A percentile compares a stretch with the other conserved stretches of the same genome.
phyloP scores from a whole-genome alignment of 1,140 invertebrate species.

The Cherax quadricarinatus region DNA sequence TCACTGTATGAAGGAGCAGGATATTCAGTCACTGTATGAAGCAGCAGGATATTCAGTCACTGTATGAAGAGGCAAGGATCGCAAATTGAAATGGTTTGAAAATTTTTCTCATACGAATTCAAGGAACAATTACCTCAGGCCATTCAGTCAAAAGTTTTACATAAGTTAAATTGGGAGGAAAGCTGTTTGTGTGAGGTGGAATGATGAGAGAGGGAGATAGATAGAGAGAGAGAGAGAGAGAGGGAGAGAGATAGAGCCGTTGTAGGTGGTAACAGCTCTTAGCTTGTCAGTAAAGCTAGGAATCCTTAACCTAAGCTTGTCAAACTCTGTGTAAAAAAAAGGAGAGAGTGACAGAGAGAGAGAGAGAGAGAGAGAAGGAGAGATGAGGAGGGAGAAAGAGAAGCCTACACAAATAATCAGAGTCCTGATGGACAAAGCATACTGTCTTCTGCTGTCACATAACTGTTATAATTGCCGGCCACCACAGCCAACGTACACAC shows the following conservation, averaged over 20 bases:
- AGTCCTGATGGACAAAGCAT: not conserved
- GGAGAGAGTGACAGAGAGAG: not conserved
- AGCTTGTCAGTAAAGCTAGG: too few species aligned
- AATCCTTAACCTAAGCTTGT: too few species aligned
- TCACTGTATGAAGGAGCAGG: too few species aligned
- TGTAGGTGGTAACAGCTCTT: too few species aligned
- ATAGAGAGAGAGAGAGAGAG: not conserved
- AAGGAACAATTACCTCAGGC: too few species aligned
- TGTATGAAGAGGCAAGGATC: not conserved
- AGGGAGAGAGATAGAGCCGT: not conserved
- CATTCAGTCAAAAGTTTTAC: too few species aligned
- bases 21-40: too few species aligned
- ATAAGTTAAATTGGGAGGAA: too few species aligned
- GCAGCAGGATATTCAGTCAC: too few species aligned
- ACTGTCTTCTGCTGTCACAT: not conserved
- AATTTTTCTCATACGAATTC: too few species aligned
- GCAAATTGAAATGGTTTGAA: too few species aligned
- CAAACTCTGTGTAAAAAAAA: too few species aligned
- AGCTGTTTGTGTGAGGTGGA: not conserved
- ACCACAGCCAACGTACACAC: not conserved
- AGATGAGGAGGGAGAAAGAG: not conserved
- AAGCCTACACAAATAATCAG: not conserved
- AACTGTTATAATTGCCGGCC: not conserved
- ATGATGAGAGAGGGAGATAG: not conserved
- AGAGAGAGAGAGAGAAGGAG: not conserved